Evolutionary conservation across 2,888 invertebrate species (phyloP), one percentile per base, ranked within the genome.

Genomic region (Calephelis perditalis): DNA sequence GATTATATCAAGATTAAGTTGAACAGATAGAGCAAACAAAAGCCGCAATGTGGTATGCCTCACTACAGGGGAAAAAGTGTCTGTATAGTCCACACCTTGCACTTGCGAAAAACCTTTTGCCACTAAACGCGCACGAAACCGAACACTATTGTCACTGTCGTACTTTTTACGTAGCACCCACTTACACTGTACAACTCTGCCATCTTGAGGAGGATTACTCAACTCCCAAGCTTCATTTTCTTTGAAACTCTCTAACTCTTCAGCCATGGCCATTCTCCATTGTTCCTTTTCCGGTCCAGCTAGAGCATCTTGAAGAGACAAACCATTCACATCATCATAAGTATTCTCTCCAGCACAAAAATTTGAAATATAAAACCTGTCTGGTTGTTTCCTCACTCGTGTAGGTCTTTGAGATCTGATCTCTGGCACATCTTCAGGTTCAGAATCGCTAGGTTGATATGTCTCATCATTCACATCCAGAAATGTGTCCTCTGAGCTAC

Each of bases 171-270:
- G 56, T 3, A 63, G 55, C 7, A 63, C 63, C 59, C 56, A 61
- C 62, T 58, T 64, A 59, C 60, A 64, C 58, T 62, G 59, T 57
- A 61, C 59, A 44, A 67, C 56, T 12, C 46, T 63, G 55, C n/a
- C 45, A 26, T 61, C 56, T 11, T 55, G 44, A 56, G 67, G 67
- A 58, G 44, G 15, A 60, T 65, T 61, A 7, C 61, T 61, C 10
- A 66, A 3, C 8, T 63, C 66, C 66, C 68, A 68, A 3, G 64
- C 64, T 59, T 61, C 46, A 60, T 66, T 68, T 65, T 56, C 37
- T 46, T 64, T 44, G 56, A 68, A 66, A 40, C 61, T 43, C 12
- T 64, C 7, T n/a, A 64, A 40, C 45, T 66, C 64, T 9, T 66
- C 64, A 26, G 54, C 46, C 11, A 64, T 52, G 7, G 64, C 59